Base-by-base conservation (phyloP, 2,797 vertebrate genomes). In the Dipus sagitta region DNA sequence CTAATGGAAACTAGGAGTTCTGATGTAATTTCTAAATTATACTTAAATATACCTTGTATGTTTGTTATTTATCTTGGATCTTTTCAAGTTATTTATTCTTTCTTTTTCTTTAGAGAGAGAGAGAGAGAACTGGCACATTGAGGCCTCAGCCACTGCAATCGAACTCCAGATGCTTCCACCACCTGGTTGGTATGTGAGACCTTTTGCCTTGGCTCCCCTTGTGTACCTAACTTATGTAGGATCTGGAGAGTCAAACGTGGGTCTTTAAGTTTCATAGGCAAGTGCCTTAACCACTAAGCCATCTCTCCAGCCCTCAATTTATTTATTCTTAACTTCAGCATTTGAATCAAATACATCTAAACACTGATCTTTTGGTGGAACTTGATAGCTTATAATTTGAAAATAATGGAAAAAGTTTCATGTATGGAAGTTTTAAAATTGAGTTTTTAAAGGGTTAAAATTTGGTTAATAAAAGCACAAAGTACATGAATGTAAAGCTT, bases 1-100 rank as follows among this genome's bases (percentile, higher is more conserved):
- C 26, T 88, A 72, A 47, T 83, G 65, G 92, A 94, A 93, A 42
- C 42, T 42, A 80, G 2, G 4, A 71, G 2, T 65, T 89, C 34
- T 20, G 32, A 7, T 64, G 12, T 72, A 15, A 72, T 13, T 2
- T 17, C 24, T 21, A 65, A 76, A 32, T 58, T 68, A 79, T 38
- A 86, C 58, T 23, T 79, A 38, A 14, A 91, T 26, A 26, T 86
- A 72, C 42, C 15, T 92, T 52, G 38, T 6, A 74, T 76, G 84
- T 32, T 76, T 88, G 23, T 67, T 74, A 77, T 38, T 79, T 88
- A 13, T 68, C 14, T 90, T n/a, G 15, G 4, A 62, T 72, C 32
- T 79, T 52, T 92, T 86, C 28, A 81, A 72, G 38, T 67, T 65
- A n/a, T 0, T 58, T 58, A n/a, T n/a, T n/a, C n/a, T n/a, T n/a